Conservation (phyloP, 2,113 vertebrate genomes). For the Seriola aureovittata region DNA sequence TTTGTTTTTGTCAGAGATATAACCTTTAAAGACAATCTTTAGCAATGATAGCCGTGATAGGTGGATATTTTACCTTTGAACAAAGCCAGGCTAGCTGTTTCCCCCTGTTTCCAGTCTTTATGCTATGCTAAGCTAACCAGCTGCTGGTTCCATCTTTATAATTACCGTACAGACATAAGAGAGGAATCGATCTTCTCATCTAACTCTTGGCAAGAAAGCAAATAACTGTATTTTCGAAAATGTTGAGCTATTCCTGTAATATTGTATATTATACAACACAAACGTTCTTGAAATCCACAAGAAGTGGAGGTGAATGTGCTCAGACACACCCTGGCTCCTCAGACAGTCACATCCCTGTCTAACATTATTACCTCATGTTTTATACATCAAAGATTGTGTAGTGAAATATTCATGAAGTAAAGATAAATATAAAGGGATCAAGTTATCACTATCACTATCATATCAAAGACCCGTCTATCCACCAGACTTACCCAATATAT, state of each 20-base stretch:
- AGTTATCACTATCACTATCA: slow-evolving; percentile 35
- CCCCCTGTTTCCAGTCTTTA: not conserved
- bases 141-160: not conserved
- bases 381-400: slow-evolving; percentile 71
- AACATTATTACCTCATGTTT: slow-evolving; percentile 82
- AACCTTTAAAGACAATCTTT: not conserved
- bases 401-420: slow-evolving; percentile 52
- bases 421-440: slow-evolving; percentile 76
- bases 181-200: not conserved
- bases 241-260: slow-evolving; percentile 9
- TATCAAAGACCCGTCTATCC: not conserved
- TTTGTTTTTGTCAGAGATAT: not conserved
- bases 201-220: not conserved
- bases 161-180: not conserved
- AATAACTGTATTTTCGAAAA: not conserved
- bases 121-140: not conserved
- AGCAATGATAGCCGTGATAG: not conserved
- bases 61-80: not conserved
- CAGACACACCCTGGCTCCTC: slow-evolving; percentile 55
- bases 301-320: slow-evolving; percentile 47
- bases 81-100: not conserved
- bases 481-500: slow-evolving; percentile 28
- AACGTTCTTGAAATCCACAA: not conserved
- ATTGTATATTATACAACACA: not conserved
- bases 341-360: slow-evolving; percentile 52